Evolutionary conservation across 2,113 vertebrate genomes (phyloP).

Genomic region (Gasterosteus nipponicus): DNA sequence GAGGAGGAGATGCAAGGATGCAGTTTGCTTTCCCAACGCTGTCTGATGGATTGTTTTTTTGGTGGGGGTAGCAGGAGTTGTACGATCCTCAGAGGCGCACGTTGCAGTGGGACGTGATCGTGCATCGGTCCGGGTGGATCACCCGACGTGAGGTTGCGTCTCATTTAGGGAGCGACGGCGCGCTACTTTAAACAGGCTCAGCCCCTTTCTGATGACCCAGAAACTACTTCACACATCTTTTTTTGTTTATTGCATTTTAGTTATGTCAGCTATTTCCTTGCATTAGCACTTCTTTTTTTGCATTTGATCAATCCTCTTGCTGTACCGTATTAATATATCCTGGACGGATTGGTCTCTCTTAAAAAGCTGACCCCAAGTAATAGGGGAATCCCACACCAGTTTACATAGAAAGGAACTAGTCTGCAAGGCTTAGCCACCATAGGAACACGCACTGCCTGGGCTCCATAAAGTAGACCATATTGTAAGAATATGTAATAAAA

Average conservation of each 20-base stretch:
- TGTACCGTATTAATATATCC: background rate
- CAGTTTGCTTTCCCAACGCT: constrained; percentile 29
- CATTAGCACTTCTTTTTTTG: background rate
- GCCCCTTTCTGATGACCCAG: constrained; percentile 1
- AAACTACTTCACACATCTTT: background rate
- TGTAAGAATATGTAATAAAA: background rate
- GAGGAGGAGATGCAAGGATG: background rate
- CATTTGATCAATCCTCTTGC: background rate
- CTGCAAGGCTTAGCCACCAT: background rate
- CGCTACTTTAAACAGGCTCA: constrained; percentile 22
- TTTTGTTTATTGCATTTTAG: background rate
- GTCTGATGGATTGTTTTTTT: constrained; percentile 26
- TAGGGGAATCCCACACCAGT: constrained; percentile 25
- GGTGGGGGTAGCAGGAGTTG: constrained; percentile 7
- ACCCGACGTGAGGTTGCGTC: constrained; percentile 17
- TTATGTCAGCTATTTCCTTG: background rate
- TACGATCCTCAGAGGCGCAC: constrained; percentile 6
- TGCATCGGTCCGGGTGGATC: background rate
- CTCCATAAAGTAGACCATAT: background rate
- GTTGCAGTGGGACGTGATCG: background rate
- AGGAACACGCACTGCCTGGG: background rate
- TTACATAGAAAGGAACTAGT: background rate
- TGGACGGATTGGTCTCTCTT: background rate
- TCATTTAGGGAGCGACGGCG: constrained; percentile 9
- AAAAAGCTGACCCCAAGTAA: background rate